Evolutionary conservation across 30 jellyfish, hydroid and myxozoan species (phyloP).

Genomic region (Nemopilema nomurai): DNA sequence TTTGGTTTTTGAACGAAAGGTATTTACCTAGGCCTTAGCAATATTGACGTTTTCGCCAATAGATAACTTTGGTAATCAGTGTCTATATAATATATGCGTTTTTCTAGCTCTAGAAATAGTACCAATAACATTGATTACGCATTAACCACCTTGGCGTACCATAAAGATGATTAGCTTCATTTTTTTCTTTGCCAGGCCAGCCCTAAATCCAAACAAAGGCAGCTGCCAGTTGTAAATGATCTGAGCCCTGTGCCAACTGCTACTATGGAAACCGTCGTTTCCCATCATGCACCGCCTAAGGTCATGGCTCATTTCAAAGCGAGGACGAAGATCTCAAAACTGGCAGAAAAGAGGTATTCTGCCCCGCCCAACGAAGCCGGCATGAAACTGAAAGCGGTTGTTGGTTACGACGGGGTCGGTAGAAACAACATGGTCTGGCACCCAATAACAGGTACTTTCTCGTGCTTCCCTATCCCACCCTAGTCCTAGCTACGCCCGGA

Average conservation of each 20-base stretch:
- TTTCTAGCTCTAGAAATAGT: no score
- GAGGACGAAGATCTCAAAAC: slow-evolving; percentile 65
- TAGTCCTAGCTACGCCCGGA: no score
- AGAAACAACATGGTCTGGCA: slow-evolving; percentile 84
- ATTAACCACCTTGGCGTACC: background rate
- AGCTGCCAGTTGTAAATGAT: slow-evolving; percentile 24
- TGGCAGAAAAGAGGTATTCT: slow-evolving; percentile 84
- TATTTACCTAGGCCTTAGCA: no score
- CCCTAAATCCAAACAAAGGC: slow-evolving; percentile 1
- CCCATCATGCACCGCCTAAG: slow-evolving; percentile 86
- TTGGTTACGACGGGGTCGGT: slow-evolving; percentile 87
- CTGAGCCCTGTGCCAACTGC: slow-evolving; percentile 48
- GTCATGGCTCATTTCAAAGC: slow-evolving; percentile 77
- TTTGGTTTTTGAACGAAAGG: no score
- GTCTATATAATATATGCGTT: no score
- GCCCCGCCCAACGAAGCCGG: slow-evolving; percentile 95
- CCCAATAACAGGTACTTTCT: slow-evolving; percentile 74
- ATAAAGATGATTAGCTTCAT: background rate
- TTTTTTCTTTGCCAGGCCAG: slow-evolving; percentile 1
- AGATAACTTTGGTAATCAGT: no score
- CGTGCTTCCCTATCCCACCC: background rate
- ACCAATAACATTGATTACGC: no score
- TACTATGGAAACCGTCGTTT: slow-evolving; percentile 41
- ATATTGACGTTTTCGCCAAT: no score
- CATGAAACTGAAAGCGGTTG: slow-evolving; percentile 64